phyloP scores from a whole-genome alignment of 2,888 invertebrate genomes.

The Syrista parreyssii region DNA sequence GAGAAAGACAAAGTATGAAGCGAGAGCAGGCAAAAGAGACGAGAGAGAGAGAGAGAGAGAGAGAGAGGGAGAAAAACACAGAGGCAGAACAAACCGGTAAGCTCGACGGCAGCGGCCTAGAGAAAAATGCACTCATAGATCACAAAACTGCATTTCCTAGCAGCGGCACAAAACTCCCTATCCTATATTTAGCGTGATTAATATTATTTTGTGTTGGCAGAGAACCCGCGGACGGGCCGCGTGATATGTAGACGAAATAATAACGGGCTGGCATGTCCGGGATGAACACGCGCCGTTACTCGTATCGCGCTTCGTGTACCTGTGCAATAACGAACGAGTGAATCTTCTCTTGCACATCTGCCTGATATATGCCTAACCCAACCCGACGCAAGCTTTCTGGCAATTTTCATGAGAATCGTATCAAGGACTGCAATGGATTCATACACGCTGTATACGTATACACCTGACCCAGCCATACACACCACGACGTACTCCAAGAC shows the following conservation, averaged over 20 bases:
- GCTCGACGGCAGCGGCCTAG: constrained; percentile 8
- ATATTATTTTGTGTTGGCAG: constrained; percentile 28
- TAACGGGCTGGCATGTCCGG: not conserved
- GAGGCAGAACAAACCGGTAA: not conserved
- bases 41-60: too few species aligned
- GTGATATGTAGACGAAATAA: constrained; percentile 25
- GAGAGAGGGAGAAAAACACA: not conserved
- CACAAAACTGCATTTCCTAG: constrained; percentile 23
- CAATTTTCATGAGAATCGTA: not conserved
- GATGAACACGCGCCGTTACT: not conserved
- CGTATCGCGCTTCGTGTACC: not conserved
- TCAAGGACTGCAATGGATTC: not conserved
- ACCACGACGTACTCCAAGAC: not conserved
- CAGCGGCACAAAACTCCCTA: constrained; percentile 23
- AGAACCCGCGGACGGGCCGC: constrained; percentile 8
- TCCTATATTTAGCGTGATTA: constrained; percentile 27
- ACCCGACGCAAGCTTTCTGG: not conserved
- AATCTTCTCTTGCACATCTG: not conserved
- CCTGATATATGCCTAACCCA: not conserved
- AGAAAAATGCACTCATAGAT: constrained; percentile 32
- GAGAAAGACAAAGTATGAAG: not conserved
- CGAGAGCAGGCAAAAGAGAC: not conserved
- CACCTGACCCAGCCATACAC: not conserved
- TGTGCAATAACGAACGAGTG: not conserved
- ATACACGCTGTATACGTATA: not conserved